Base-by-base conservation (phyloP, 2,888 invertebrate species). In the Chymomyza procnemis region DNA sequence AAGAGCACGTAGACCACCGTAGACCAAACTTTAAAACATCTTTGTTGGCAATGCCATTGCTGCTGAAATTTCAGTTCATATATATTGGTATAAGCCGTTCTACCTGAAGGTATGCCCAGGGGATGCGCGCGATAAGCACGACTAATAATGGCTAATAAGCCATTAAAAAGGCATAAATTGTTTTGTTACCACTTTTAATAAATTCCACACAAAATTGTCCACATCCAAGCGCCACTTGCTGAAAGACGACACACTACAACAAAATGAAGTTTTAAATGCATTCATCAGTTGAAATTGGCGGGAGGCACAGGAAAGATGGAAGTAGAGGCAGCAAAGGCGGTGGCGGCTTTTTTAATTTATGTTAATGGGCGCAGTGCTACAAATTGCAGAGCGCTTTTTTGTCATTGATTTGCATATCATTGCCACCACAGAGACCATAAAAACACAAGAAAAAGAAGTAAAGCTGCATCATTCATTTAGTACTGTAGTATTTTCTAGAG, bases 151-250 rank as follows among this genome's bases (percentile, higher is more conserved):
- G 87, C 88, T 89, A 89, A 89, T 89, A 89, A 89, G 86, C 88
- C 87, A 86, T 88, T 89, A 87, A 89, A 88, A 84, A 82, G 81
- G 79, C 86, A 89, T 89, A 89, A 89, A 89, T 89, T 88, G 86
- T 87, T 87, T 85, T 87, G 89, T 89, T 89, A 87, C 79, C 87
- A 87, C 87, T 88, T 84, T 88, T 88, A 83, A 88, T 89, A 89
- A 87, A 88, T 88, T 88, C 76, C 80, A 73, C 73, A 78, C 74
- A 69, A 72, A 76, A 81, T 78, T 76, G 83, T 70, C 67, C 69
- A 46, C 55, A 52, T 21, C 60, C 56, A 72, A 48, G 66, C 30
- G 67, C 77, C 77, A 76, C 76, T 76, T 77, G 76, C 69, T 75
- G 79, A 26, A 26, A 4, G 26, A 4, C 4, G 6, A 14, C 59